Evolutionary conservation across 2,797 vertebrate species (phyloP).

Genomic region (Remorina albescens): DNA sequence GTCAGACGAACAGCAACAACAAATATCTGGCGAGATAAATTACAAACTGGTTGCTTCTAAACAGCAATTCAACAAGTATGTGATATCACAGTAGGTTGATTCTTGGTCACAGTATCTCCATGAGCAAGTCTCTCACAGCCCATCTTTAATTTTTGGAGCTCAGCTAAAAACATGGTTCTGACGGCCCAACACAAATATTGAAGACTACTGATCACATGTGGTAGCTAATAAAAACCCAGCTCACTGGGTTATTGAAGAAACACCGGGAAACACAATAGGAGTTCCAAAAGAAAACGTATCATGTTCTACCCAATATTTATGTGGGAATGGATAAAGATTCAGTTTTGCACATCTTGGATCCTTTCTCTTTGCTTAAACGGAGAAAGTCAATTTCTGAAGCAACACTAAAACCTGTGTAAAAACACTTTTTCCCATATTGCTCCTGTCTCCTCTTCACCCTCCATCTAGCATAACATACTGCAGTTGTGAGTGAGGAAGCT

Average conservation of each 20-base stretch:
- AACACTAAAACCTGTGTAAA: slow-evolving; percentile 6
- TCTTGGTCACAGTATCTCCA: too few species aligned
- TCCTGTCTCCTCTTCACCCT: not conserved
- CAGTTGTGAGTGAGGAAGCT: slow-evolving; percentile 13
- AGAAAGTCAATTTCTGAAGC: not conserved
- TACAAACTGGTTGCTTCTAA: too few species aligned
- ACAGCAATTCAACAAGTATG: too few species aligned
- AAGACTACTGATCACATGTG: not conserved
- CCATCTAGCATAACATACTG: slow-evolving; percentile 20
- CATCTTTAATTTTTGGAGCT: not conserved
- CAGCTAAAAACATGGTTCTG: not conserved
- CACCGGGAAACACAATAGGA: not conserved
- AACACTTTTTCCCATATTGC: slow-evolving; percentile 6
- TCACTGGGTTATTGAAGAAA: too few species aligned
- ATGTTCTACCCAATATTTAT: not conserved
- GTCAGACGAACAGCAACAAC: too few species aligned
- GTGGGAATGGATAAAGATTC: not conserved
- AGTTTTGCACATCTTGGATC: not conserved
- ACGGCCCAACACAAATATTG: not conserved
- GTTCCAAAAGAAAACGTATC: not conserved
- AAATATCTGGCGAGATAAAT: too few species aligned
- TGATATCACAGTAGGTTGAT: too few species aligned
- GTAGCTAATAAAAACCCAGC: too few species aligned
- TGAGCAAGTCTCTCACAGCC: too few species aligned
- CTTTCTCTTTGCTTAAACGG: not conserved